Conservation (phyloP, 2,888 invertebrate species). For the Polydrusus tereticollis region DNA sequence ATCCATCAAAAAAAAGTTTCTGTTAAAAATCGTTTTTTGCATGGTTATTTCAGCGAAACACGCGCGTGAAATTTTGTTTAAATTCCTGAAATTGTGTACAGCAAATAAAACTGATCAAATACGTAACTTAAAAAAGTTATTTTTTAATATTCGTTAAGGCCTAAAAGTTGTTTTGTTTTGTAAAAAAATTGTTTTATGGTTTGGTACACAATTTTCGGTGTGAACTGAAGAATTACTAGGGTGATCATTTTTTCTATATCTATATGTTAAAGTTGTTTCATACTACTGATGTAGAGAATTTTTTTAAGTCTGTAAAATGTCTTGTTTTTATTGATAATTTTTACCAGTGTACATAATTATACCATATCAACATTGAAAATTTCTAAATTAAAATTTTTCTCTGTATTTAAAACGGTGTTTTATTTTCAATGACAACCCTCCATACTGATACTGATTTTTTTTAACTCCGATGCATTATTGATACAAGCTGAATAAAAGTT, state of each 20-base stretch:
- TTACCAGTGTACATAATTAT: conserved; percentile 71
- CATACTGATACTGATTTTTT: no score
- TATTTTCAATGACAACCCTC: no score
- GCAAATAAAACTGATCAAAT: no score
- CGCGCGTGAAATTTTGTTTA: no score
- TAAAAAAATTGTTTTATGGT: not conserved
- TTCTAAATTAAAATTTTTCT: conserved; percentile 79
- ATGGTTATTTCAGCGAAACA: no score
- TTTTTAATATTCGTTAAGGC: conserved; percentile 18
- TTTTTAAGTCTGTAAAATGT: conserved; percentile 67
- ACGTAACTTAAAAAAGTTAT: not conserved
- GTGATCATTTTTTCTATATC: conserved; percentile 16
- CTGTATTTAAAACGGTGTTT: conserved; percentile 68
- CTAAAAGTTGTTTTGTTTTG: not conserved
- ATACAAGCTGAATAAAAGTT: no score
- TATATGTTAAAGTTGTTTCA: conserved; percentile 40
- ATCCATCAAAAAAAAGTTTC: no score
- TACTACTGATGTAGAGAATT: conserved; percentile 42
- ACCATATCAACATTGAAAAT: conserved; percentile 84
- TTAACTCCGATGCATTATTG: no score
- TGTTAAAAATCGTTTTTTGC: no score
- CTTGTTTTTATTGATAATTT: conserved; percentile 62
- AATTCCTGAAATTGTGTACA: no score
- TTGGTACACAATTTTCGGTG: conserved; percentile 10
- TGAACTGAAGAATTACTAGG: not conserved